Evolutionary conservation across 2,888 invertebrate species (phyloP).

Genomic region (Chaitophorus viminalis): DNA sequence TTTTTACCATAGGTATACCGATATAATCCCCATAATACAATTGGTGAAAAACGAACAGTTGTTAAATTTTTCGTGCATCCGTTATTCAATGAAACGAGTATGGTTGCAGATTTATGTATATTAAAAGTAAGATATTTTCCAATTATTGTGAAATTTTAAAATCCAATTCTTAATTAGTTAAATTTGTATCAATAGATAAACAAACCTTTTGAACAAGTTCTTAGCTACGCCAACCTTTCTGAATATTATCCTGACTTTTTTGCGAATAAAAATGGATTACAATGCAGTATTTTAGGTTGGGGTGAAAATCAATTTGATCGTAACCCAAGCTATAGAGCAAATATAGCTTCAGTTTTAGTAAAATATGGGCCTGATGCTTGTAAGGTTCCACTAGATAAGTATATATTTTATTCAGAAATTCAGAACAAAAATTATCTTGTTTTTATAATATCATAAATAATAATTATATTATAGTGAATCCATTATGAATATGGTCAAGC

Average conservation of each 20-base stretch:
- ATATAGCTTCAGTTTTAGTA: slow-evolving; percentile 9
- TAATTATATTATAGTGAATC: neutral
- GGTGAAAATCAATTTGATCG: slow-evolving; percentile 12
- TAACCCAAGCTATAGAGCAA: neutral
- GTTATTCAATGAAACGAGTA: slow-evolving; percentile 1
- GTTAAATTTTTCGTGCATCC: slow-evolving; percentile 13
- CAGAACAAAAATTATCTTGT: neutral
- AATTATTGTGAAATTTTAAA: no score
- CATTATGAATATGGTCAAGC: neutral
- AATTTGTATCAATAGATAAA: slow-evolving; percentile 10
- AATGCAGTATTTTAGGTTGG: slow-evolving; percentile 41
- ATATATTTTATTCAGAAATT: neutral
- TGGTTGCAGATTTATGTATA: slow-evolving; percentile 55
- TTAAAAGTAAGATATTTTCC: slow-evolving; percentile 14
- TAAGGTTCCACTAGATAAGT: slow-evolving; percentile 46
- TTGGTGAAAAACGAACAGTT: slow-evolving; percentile 24
- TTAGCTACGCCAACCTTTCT: slow-evolving; percentile 13
- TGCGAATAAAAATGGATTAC: neutral
- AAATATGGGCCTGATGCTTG: slow-evolving; percentile 49
- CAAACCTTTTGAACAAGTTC: slow-evolving; percentile 19
- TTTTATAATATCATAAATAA: neutral
- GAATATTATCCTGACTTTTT: neutral
- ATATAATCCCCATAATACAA: slow-evolving; percentile 18
- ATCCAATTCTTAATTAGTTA: no score
- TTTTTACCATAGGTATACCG: slow-evolving; percentile 16